These are phyloP conservation scores for Microplitis mediator DNA, from an alignment of 1,140 invertebrate species.

Conservation along the genomic window DNA sequence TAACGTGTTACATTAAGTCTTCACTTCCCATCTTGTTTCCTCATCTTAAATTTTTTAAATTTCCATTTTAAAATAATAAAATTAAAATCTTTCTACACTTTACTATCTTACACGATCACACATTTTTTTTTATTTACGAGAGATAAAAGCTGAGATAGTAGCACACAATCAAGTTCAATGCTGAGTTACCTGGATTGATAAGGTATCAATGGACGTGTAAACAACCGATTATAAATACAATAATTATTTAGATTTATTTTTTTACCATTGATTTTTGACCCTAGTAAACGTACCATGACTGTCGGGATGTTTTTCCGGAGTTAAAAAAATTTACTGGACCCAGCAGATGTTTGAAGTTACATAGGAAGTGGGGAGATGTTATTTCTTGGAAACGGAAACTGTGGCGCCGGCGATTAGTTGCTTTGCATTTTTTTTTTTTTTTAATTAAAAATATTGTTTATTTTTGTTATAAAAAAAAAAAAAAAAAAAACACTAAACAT, in stretches of 20 bases:
- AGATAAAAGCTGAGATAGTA: too few relatives aligned
- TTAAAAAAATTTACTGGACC: constrained; percentile 15
- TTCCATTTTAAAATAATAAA: too few relatives aligned
- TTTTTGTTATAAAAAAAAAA: background rate
- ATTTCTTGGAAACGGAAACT: constrained; percentile 25
- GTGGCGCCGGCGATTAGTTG: constrained; percentile 25
- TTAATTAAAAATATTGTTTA: background rate
- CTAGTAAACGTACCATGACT: background rate
- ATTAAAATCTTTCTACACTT: too few relatives aligned
- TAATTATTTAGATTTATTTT: too few relatives aligned
- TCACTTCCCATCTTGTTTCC: background rate
- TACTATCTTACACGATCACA: too few relatives aligned
- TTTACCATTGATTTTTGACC: background rate
- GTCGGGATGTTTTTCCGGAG: background rate
- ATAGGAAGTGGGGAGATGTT: constrained; percentile 13
- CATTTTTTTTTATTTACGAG: too few relatives aligned
- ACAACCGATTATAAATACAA: too few relatives aligned
- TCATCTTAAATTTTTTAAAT: background rate
- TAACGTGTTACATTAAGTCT: background rate
- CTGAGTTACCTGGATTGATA: too few relatives aligned
- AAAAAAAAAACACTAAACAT: background rate
- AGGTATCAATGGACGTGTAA: too few relatives aligned
- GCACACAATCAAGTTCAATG: too few relatives aligned
- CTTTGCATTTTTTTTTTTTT: constrained; percentile 1
- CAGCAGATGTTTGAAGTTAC: constrained; percentile 13